Evolutionary conservation across 2,888 invertebrate genomes (phyloP).

Genomic region (Lypha dubia): DNA sequence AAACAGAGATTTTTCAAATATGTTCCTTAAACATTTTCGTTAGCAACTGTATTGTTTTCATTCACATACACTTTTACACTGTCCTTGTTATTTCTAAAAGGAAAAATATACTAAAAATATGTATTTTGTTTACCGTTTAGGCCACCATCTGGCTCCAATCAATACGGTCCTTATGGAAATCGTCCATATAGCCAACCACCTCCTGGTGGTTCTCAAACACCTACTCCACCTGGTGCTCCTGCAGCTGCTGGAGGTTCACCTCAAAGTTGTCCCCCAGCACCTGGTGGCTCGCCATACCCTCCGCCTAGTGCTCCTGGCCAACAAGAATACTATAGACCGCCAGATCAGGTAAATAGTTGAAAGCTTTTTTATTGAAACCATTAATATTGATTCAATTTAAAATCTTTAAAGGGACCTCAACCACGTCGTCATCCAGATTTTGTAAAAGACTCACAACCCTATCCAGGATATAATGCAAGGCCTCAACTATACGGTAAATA

Average conservation of each 20-base stretch:
- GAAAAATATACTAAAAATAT: not conserved
- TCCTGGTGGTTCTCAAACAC: slow-evolving; percentile 84
- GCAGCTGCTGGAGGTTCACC: slow-evolving; percentile 78
- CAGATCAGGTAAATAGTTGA: slow-evolving; percentile 82
- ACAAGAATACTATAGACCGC: slow-evolving; percentile 85
- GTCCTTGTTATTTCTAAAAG: not conserved
- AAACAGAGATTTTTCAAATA: slow-evolving; percentile 28
- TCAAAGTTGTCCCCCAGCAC: slow-evolving; percentile 83
- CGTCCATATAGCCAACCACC: slow-evolving; percentile 83
- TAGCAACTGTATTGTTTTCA: slow-evolving; percentile 68
- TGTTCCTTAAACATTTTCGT: slow-evolving; percentile 35
- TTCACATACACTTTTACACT: not conserved
- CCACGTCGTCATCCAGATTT: slow-evolving; percentile 92
- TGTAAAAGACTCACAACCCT: slow-evolving; percentile 89
- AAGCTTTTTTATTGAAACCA: not conserved
- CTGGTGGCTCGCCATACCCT: slow-evolving; percentile 81
- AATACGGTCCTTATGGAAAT: slow-evolving; percentile 82
- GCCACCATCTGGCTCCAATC: slow-evolving; percentile 83
- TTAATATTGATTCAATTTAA: not conserved
- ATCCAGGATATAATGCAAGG: slow-evolving; percentile 87
- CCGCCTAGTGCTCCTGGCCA: slow-evolving; percentile 84
- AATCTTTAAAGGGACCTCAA: slow-evolving; percentile 85
- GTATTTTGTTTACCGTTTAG: slow-evolving; percentile 70
- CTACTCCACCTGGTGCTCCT: slow-evolving; percentile 82
- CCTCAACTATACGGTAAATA: slow-evolving; percentile 87